Percentiles rank a stretch among this genome's conserved stretches.
Conservation (phyloP, 2,888 invertebrate species). For the Drosophila borborema region DNA sequence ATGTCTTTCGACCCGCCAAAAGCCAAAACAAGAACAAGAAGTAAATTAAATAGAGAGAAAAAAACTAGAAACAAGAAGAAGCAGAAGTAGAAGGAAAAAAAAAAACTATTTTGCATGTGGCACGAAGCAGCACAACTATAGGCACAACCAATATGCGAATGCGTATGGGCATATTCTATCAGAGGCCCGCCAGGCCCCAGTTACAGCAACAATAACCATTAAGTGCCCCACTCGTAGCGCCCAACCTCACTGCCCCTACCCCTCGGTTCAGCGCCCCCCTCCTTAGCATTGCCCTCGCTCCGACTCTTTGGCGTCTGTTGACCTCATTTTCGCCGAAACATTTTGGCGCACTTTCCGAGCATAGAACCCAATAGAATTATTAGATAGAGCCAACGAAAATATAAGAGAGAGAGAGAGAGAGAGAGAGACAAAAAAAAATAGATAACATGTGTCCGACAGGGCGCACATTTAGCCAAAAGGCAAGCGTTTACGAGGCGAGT, state of each 20-base stretch:
- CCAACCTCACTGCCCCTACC: not conserved
- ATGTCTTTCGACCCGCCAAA: slow-evolving; percentile 52
- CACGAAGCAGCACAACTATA: not conserved
- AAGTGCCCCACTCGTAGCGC: slow-evolving; percentile 34
- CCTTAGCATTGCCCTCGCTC: slow-evolving; percentile 7
- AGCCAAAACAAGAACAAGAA: slow-evolving; percentile 6
- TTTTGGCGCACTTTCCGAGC: slow-evolving; percentile 61
- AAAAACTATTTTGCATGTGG: slow-evolving; percentile 55
- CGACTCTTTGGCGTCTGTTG: slow-evolving; percentile 79
- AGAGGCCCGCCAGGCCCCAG: slow-evolving; percentile 41
- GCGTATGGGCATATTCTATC: slow-evolving; percentile 36
- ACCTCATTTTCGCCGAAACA: slow-evolving; percentile 71
- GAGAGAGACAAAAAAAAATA: slow-evolving; percentile 3
- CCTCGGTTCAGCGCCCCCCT: not conserved
- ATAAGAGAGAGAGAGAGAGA: not conserved
- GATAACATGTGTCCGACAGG: slow-evolving; percentile 33
- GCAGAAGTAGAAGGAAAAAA: not conserved
- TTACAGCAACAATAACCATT: slow-evolving; percentile 65
- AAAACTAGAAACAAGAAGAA: not conserved
- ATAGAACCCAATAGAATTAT: slow-evolving; percentile 40
- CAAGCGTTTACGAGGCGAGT: not conserved
- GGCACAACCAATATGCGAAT: slow-evolving; percentile 13
- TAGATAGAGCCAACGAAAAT: slow-evolving; percentile 20
- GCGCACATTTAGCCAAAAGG: slow-evolving; percentile 7
- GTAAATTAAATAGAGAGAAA: slow-evolving; percentile 18